Evolutionary conservation across 2,888 invertebrate species (phyloP), one percentile per base, ranked within the genome.

Genomic region (Caradrina clavipalpis): DNA sequence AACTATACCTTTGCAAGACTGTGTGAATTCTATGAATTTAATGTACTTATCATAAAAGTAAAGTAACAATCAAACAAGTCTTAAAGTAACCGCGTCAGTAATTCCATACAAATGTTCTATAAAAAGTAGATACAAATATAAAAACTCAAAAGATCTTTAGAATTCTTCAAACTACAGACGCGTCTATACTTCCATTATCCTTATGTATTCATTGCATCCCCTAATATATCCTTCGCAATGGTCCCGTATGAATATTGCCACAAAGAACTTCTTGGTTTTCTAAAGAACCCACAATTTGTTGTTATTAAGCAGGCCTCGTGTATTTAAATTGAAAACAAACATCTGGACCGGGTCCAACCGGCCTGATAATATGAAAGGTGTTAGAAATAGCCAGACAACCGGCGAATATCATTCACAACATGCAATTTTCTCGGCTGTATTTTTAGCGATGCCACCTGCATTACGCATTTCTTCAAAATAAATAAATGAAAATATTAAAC

Each of bases 241-340:
- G 45, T 17, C 6, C 3, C 31, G 17, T 56, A 49, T 19, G 31
- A 51, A 66, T 66, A 77, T 4, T 21, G 8, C 11, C 67, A 67
- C 58, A 72, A 61, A 39, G 45, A 35, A 8, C 17, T 35, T 49
- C 26, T 50, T 49, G 17, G 31, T 67, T 26, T 76, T 59, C 22
- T 51, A 59, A 45, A 62, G 64, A 51, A 47, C 39, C 21, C 35
- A 57, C 69, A 71, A 63, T n/a, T 26, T 1, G 26, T 69, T 53
- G 56, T 81, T 53, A 60, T 62, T 47, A 17, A 51, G 17, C 65
- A 42, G 60, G 11, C 13, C 17, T 45, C 63, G 26, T 73, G 74
- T 63, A 71, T 77, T 80, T 77, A 77, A 72, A 71, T 76, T 76
- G 71, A 75, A 76, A 76, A 80, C 78, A 80, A 76, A 81, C 59